Evolutionary conservation across 2,797 vertebrate species (phyloP), one percentile per base, ranked within the genome.

Genomic region (Brachymystax lenok): DNA sequence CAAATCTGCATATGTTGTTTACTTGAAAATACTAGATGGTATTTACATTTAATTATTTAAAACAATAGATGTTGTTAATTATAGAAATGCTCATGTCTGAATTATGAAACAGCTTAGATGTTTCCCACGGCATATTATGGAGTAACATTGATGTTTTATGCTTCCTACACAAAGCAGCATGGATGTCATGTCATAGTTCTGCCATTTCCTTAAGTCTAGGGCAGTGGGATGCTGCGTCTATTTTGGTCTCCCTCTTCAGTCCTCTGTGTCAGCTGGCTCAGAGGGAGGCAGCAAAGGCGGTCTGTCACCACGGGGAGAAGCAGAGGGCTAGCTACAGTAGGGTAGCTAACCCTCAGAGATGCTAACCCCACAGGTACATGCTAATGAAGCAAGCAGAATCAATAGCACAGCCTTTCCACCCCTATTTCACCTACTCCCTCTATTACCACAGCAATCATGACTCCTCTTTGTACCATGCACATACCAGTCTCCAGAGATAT

Each of bases 321-420:
- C 69, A 8, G 79, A 76, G 86, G 35, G 75, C 68, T 76, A 51
- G 85, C 75, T 83, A 83, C 90, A 40, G 87, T 83, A 86, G 77
- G 83, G 50, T 56, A 56, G 27, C 51, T 30, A 86, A 77, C 89
- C 89, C 84, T 52, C 51, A 61, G 88, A 90, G 91, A 88, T 79
- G 79, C 86, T 81, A 85, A 80, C 86, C 88, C 84, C 89, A 88
- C 83, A 88, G 91, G 90, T 90, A 84, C 85, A 90, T 90, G 87
- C 85, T 88, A 87, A 91, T 91, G 86, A 90, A 85, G 86, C 84
- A 75, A 59, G 80, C 6, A 59, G 72, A 86, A 90, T 90, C 89
- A 80, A 89, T 88, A 85, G 85, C 86, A 83, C 83, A 87, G 83
- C 84, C 82, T 79, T 77, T 74, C 79, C 79, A 80, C 78, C 61